Conservation (phyloP, 2,797 vertebrate genomes). For the Podarcis siculus region DNA sequence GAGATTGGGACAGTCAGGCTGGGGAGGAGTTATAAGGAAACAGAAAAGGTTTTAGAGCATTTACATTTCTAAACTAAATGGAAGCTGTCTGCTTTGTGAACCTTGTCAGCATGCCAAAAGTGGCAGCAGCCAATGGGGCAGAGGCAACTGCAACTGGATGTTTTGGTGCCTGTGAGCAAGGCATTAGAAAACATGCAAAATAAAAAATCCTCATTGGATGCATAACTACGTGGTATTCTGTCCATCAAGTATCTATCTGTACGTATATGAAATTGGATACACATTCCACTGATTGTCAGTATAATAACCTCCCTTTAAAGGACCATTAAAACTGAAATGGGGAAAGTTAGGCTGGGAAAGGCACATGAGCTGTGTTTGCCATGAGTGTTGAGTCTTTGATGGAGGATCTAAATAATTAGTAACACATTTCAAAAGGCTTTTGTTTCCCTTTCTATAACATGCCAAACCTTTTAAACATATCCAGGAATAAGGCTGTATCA, state of each 20-base stretch:
- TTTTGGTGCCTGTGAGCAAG: constrained; percentile 5
- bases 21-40: constrained; percentile 59
- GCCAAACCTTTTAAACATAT: constrained; percentile 32
- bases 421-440: constrained; percentile 25
- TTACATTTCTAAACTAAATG: constrained; percentile 69
- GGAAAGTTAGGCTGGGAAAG: constrained; percentile 26
- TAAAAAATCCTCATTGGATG: not conserved
- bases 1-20: constrained; percentile 21
- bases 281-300: constrained; percentile 1
- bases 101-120: constrained; percentile 44
- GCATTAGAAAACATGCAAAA: constrained; percentile 55
- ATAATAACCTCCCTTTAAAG: constrained; percentile 33
- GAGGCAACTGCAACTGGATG: constrained; percentile 47
- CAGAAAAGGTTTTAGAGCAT: constrained; percentile 62
- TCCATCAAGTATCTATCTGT: not conserved
- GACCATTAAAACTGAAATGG: not conserved
- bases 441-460: constrained; percentile 18
- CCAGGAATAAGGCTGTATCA: constrained; percentile 40
- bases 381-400: not conserved
- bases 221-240: not conserved
- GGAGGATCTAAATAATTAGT: constrained; percentile 35
- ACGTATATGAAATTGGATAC: not conserved
- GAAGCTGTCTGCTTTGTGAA: constrained; percentile 43
- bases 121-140: not conserved
- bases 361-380: not conserved